These are phyloP conservation scores for Lipophrys pholis DNA, from an alignment of 2,113 vertebrate species.

Conservation along the genomic window DNA sequence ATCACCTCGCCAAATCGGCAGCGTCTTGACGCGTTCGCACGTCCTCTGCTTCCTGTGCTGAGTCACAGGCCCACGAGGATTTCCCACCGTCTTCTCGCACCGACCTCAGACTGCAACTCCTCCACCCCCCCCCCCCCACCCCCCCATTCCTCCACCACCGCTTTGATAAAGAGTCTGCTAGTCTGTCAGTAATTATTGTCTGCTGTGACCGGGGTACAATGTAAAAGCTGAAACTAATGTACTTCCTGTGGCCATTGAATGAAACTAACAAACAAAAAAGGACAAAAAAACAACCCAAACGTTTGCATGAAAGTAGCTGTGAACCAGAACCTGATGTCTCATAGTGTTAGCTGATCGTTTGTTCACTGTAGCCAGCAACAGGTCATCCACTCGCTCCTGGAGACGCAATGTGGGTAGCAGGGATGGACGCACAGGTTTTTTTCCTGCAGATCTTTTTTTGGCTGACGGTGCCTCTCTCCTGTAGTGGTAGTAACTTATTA, in stretches of 20 bases:
- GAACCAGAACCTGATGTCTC: slow-evolving; percentile 49
- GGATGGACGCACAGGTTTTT: too few species aligned
- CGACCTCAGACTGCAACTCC: too few species aligned
- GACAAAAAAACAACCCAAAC: slow-evolving; percentile 26
- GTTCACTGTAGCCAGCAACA: slow-evolving; percentile 50
- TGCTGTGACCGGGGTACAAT: too few species aligned
- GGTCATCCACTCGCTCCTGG: slow-evolving; percentile 12
- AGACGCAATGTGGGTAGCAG: not conserved
- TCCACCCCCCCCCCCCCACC: too few species aligned
- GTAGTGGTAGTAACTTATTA: too few species aligned
- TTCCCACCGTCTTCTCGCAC: slow-evolving; percentile 35
- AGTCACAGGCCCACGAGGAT: slow-evolving; percentile 44
- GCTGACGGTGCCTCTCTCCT: too few species aligned
- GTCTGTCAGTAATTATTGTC: too few species aligned
- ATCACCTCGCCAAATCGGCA: slow-evolving; percentile 46
- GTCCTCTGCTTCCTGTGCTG: slow-evolving; percentile 37
- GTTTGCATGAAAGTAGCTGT: slow-evolving; percentile 73
- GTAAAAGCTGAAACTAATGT: slow-evolving; percentile 63
- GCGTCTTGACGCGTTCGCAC: slow-evolving; percentile 43
- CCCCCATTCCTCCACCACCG: too few species aligned
- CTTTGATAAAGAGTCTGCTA: too few species aligned
- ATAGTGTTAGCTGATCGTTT: slow-evolving; percentile 50
- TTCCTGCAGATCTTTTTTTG: too few species aligned
- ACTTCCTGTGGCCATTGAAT: slow-evolving; percentile 69
- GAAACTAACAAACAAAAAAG: slow-evolving; percentile 29